phyloP scores from a whole-genome alignment of 2,113 vertebrate genomes.

The Esox niger region DNA sequence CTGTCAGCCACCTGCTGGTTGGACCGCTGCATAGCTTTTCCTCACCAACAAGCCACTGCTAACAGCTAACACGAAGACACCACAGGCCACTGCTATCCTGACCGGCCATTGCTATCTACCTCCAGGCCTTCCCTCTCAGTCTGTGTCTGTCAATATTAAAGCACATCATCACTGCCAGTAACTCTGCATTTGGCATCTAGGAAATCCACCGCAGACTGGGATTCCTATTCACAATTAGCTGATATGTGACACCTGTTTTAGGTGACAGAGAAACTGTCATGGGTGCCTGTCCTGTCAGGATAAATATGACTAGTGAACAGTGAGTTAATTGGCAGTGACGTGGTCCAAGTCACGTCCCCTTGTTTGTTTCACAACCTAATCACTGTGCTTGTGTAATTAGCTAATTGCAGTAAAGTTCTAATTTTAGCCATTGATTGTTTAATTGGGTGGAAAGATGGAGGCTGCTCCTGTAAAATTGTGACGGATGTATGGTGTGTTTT shows the following conservation, averaged over 20 bases:
- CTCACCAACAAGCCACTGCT: constrained; percentile 32
- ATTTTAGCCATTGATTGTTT: constrained; percentile 60
- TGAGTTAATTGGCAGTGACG: constrained; percentile 62
- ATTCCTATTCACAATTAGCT: not conserved
- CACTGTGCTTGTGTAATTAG: constrained; percentile 62
- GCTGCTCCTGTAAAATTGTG: constrained; percentile 9
- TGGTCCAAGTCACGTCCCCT: constrained; percentile 48
- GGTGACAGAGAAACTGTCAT: constrained; percentile 52
- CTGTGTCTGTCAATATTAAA: constrained; percentile 44
- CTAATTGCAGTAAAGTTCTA: constrained; percentile 60
- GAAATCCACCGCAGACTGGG: too few relatives aligned
- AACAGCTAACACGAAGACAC: constrained; percentile 26
- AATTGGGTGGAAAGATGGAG: constrained; percentile 51
- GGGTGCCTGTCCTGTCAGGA: constrained; percentile 36
- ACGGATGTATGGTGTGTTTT: constrained; percentile 4
- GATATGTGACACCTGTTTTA: constrained; percentile 41
- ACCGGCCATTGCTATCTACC: constrained; percentile 45
- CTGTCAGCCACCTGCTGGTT: constrained; percentile 63
- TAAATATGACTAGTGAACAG: constrained; percentile 51
- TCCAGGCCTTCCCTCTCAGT: constrained; percentile 13
- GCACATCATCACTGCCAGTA: constrained; percentile 34
- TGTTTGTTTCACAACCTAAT: constrained; percentile 63
- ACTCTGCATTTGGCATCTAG: not conserved
- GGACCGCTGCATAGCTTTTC: constrained; percentile 25
- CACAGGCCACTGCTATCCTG: constrained; percentile 35